A percentile compares a stretch with the other conserved stretches of the same genome.
Conservation (phyloP, 2,888 invertebrate genomes). For the Gymnoscelis rufifasciata region DNA sequence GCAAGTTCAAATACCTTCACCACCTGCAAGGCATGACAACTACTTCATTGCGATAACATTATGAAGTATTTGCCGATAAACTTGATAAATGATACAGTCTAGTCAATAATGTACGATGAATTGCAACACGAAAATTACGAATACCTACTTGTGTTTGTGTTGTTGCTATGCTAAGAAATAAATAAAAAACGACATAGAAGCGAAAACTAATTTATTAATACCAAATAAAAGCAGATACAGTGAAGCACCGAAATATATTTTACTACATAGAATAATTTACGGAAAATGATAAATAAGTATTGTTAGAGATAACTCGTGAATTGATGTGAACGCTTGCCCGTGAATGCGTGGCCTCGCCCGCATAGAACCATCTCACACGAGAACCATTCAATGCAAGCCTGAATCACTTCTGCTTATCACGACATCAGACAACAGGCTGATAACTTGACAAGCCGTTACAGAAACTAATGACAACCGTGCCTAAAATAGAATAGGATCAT, state of each 20-base stretch:
- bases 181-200: conserved; percentile 29
- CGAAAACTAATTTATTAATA: conserved; percentile 41
- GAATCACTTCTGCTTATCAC: conserved; percentile 9
- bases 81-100: not conserved
- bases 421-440: conserved; percentile 5
- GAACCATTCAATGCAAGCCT: conserved; percentile 11
- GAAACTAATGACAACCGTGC: not conserved
- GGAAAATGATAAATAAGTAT: conserved; percentile 14
- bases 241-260: conserved; percentile 29
- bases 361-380: conserved; percentile 15
- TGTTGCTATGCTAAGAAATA: too few species aligned
- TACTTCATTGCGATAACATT: conserved; percentile 2
- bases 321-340: conserved; percentile 23
- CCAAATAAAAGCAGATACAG: conserved; percentile 33
- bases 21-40: not conserved
- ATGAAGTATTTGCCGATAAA: conserved; percentile 1
- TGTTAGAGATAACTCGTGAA: conserved; percentile 13
- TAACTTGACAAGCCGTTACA: conserved; percentile 1
- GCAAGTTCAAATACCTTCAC: conserved; percentile 2
- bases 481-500: too few species aligned
- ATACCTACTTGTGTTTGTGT: too few species aligned
- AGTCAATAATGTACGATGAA: too few species aligned
- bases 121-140: not conserved
- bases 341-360: conserved; percentile 22
- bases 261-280: conserved; percentile 34